phyloP scores from a whole-genome alignment of 2,888 invertebrate species.

The Scelioninae gen. 1 region DNA sequence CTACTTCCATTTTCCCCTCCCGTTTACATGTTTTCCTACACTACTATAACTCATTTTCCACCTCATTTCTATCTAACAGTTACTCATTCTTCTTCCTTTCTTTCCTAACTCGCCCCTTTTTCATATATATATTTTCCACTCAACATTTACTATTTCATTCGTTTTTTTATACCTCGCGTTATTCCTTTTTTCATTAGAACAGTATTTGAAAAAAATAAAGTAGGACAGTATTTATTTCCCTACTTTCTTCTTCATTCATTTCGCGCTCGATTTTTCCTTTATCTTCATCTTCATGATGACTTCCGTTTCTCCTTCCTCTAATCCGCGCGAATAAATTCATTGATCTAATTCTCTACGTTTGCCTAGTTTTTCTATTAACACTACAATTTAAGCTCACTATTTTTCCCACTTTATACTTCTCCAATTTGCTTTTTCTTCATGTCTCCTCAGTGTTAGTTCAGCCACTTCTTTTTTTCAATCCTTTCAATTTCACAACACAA shows the following conservation, averaged over 20 bases:
- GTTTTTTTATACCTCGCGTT: constrained; percentile 34
- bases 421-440: constrained; percentile 13
- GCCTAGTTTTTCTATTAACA: constrained; percentile 37
- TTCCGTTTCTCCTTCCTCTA: constrained; percentile 7
- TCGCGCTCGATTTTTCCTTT: constrained; percentile 18
- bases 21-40: constrained; percentile 45
- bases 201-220: constrained; percentile 43
- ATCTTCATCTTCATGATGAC: constrained; percentile 35
- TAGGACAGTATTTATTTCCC: constrained; percentile 42
- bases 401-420: constrained; percentile 4
- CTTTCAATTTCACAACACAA: neutral
- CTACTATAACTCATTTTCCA: constrained; percentile 57
- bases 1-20: constrained; percentile 21
- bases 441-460: too few relatives aligned
- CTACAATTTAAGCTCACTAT: constrained; percentile 22
- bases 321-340: constrained; percentile 34
- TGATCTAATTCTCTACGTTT: constrained; percentile 35
- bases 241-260: constrained; percentile 16
- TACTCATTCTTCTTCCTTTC: constrained; percentile 42
- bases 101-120: constrained; percentile 25
- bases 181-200: constrained; percentile 43
- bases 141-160: constrained; percentile 38
- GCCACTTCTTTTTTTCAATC: constrained; percentile 2
- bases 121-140: constrained; percentile 47
- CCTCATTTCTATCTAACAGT: constrained; percentile 47